Base-by-base conservation (phyloP, 2,113 vertebrate genomes). In the Excalfactoria chinensis region DNA sequence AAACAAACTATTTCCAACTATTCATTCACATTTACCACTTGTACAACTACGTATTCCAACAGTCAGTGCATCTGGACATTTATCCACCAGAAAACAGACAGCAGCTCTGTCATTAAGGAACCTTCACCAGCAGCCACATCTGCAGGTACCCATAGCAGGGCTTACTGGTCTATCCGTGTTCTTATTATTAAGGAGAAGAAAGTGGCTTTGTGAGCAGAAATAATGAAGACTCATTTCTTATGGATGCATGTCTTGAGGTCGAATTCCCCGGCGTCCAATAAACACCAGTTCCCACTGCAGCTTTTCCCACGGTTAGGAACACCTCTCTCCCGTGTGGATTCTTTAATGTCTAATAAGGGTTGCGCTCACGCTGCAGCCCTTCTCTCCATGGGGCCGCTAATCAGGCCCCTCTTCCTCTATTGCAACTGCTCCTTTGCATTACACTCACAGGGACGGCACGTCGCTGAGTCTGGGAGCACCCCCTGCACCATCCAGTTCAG, bases 281-380 rank as follows among this genome's bases (percentile, higher is more conserved):
- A 95, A 64, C 86, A 83, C 95, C 69, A 55, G 93, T 89, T 96
- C 95, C 95, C 95, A 95, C 85, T 95, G 92, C 88, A 88, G 95
- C 92, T 95, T 96, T 96, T 96, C 95, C 93, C 95, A 96, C 95
- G 93, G 93, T 95, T 93, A 88, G 93, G 92, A 95, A 95, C 93
- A 95, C 95, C 93, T 96, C 95, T 94, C 79, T 96, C 95, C 95
- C 95, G 90, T 90, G 93, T 89, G 90, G 95, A 95, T 95, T 95
- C 95, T 95, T 96, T 96, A 95, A 96, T 95, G 95, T 96, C 95
- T 96, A 96, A 95, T 93, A 96, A 95, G 92, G 76, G 92, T 30
- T 95, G 92, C 56, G 35, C 93, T 87, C 92, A 79, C 46, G 4
- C 82, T 94, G 92, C 92, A 95, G 93, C 92, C 94, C 93, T 95